A percentile compares a stretch with the other conserved stretches of the same genome.
phyloP scores from a whole-genome alignment of 2,113 vertebrate species.

The Saguinus imperator region DNA sequence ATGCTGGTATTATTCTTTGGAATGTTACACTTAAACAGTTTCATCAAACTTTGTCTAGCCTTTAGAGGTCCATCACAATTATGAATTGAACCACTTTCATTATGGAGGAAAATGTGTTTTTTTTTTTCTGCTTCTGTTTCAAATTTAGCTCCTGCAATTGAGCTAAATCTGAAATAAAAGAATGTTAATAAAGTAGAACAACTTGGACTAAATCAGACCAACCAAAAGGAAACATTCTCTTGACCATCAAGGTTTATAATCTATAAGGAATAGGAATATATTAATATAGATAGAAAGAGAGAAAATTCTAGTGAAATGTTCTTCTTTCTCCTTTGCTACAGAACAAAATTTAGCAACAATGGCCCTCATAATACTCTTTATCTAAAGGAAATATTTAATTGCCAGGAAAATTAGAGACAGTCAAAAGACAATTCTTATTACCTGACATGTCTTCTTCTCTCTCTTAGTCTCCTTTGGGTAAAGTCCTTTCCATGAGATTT shows the following conservation, averaged over 20 bases:
- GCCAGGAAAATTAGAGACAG: background rate
- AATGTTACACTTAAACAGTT: background rate
- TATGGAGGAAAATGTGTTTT: background rate
- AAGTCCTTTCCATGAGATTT: background rate
- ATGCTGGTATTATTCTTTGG: background rate
- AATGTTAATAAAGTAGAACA: conserved; percentile 32
- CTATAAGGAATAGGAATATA: background rate
- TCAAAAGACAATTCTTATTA: conserved; percentile 14
- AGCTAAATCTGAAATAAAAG: conserved; percentile 25
- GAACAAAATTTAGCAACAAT: conserved; percentile 12
- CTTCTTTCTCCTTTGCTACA: background rate
- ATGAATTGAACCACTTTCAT: background rate
- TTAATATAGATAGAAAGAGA: background rate
- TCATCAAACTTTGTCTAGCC: background rate
- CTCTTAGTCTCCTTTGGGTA: background rate
- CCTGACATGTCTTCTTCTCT: conserved; percentile 2
- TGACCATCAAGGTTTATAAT: background rate
- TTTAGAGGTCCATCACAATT: background rate
- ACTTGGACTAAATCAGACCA: background rate
- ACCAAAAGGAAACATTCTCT: conserved; percentile 27
- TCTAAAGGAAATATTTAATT: conserved; percentile 12
- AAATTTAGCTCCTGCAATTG: background rate
- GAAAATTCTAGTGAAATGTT: background rate
- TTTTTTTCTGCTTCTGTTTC: conserved; percentile 12
- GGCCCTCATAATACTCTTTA: background rate